Conservation (phyloP, 2,888 invertebrate genomes). For the Electrophaes corylata region DNA sequence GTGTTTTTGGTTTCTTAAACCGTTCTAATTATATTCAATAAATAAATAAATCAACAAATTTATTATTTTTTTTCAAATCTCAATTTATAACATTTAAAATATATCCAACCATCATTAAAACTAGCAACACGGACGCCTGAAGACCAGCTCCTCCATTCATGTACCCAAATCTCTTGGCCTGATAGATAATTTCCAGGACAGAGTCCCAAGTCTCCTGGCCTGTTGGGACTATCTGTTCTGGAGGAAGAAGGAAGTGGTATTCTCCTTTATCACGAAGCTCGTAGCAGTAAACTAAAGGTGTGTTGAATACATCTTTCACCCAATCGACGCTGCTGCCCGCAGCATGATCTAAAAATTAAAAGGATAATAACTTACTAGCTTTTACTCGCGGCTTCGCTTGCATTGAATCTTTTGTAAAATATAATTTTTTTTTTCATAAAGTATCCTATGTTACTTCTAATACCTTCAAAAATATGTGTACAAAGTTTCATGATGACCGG, state of each 20-base stretch:
- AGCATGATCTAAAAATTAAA: constrained; percentile 56
- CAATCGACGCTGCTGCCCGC: constrained; percentile 69
- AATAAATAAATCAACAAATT: too few relatives aligned
- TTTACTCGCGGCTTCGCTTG: too few relatives aligned
- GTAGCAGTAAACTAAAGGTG: constrained; percentile 64
- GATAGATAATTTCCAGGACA: constrained; percentile 63
- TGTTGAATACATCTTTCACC: constrained; percentile 53
- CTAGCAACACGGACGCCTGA: constrained; percentile 7
- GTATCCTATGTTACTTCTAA: too few relatives aligned
- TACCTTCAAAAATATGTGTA: too few relatives aligned
- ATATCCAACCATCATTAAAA: constrained; percentile 24
- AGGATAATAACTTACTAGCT: too few relatives aligned
- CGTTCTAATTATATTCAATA: too few relatives aligned
- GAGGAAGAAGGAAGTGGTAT: constrained; percentile 72
- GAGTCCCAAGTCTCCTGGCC: constrained; percentile 81
- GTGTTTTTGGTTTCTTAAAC: too few relatives aligned
- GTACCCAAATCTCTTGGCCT: constrained; percentile 56
- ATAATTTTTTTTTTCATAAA: too few relatives aligned
- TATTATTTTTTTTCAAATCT: constrained; percentile 3
- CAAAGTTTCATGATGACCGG: too few relatives aligned
- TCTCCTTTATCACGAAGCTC: constrained; percentile 83
- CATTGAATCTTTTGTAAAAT: too few relatives aligned
- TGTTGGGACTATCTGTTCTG: constrained; percentile 82
- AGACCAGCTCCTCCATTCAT: constrained; percentile 32
- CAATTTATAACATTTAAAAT: constrained; percentile 16